Evolutionary conservation across 1,140 invertebrate genomes (phyloP), one percentile per base, ranked within the genome.

Genomic region (Portunus trituberculatus): DNA sequence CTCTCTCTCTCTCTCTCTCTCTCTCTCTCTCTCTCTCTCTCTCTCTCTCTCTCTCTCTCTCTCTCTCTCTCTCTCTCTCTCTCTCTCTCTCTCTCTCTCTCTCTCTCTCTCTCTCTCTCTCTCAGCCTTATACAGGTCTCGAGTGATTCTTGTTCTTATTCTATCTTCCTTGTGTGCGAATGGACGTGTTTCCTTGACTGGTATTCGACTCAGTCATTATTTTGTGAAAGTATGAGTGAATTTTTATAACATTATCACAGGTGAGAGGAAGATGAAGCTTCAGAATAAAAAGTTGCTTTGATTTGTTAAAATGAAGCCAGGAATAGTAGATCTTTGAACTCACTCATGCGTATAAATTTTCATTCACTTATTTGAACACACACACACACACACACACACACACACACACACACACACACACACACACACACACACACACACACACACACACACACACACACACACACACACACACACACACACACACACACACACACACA

Each of bases 391-490:
- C 32, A 88, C 87, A 88, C 32, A 88, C 32, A 88, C 31, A n/a
- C 87, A 48, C 87, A 52, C 45, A 28, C 39, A 90, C 32, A 29
- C 88, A 39, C 48, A 32, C 25, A 28, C 87, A 28, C 39, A 45
- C 29, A 28, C 39, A 45, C 29, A 28, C 32, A 52, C 29, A 52
- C 87, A 45, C 87, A 28, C 32, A 28, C 29, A 89, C 87, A 89
- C 25, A n/a, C n/a, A 76, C n/a, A n/a, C 67, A 76, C 67, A 76
- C 67, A 59, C 67, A 76, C 67, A 76, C 67, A 76, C 67, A 76
- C 67, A 76, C 67, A 76, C 67, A 76, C 67, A 76, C 67, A 76
- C 67, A 76, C 67, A 76, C 67, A 76, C 67, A 76, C 67, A 76
- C 67, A 76, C 67, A 76, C 67, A 76, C 67, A 76, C 67, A 76